Conservation (phyloP, 2,113 vertebrate genomes). For the Osmerus eperlanus region DNA sequence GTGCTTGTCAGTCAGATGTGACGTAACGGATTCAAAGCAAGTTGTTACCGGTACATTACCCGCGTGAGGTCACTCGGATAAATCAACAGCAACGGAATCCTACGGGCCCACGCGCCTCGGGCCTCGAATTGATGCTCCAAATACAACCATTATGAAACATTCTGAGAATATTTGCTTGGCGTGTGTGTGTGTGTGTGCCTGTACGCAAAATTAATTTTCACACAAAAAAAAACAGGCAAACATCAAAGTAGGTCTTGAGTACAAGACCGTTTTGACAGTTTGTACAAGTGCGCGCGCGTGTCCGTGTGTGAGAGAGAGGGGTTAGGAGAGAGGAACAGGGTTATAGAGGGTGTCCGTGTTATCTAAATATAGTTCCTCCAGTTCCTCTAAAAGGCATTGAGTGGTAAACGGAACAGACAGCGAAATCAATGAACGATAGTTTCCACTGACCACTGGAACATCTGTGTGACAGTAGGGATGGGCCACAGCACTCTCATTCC, state of each 20-base stretch:
- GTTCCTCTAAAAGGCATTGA: background rate
- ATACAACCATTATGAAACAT: too few species aligned
- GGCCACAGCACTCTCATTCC: too few species aligned
- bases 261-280: too few species aligned
- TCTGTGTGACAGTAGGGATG: background rate
- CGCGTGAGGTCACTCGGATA: background rate
- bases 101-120: too few species aligned
- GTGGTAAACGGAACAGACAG: background rate
- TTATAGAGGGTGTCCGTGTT: background rate
- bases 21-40: background rate
- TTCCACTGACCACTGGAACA: constrained; percentile 5
- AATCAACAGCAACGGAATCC: background rate
- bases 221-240: too few species aligned
- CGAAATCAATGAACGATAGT: constrained; percentile 10
- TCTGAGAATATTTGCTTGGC: background rate
- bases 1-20: constrained; percentile 16
- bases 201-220: background rate
- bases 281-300: background rate
- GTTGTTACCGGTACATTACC: background rate
- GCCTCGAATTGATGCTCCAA: too few species aligned
- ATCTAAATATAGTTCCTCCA: background rate
- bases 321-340: background rate
- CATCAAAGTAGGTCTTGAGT: too few species aligned
- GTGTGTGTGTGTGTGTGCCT: constrained; percentile 1
- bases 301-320: background rate